phyloP scores from a whole-genome alignment of 2,113 vertebrate species.

The Solea solea region DNA sequence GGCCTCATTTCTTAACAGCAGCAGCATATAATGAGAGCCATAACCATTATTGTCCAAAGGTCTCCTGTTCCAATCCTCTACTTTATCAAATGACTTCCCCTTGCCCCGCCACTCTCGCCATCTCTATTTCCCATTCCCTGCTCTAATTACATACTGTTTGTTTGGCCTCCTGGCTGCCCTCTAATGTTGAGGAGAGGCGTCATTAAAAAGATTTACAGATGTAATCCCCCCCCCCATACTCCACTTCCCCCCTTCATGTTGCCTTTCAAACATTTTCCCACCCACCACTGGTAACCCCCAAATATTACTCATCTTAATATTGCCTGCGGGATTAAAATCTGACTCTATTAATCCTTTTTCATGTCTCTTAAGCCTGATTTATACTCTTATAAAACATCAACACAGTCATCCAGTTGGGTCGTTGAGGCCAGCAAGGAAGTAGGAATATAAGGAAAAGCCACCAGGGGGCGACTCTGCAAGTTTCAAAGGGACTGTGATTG shows the following conservation, averaged over 20 bases:
- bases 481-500: too few species aligned
- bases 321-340: conserved; percentile 65
- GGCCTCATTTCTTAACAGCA: conserved; percentile 62
- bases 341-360: conserved; percentile 58
- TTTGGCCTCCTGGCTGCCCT: conserved; percentile 72
- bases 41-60: conserved; percentile 73
- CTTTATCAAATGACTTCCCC: conserved; percentile 74
- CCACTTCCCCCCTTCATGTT: neutral
- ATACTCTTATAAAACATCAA: too few species aligned
- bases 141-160: conserved; percentile 78
- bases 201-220: conserved; percentile 79
- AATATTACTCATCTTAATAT: conserved; percentile 69
- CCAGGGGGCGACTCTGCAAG: too few species aligned
- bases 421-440: too few species aligned
- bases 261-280: neutral
- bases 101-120: conserved; percentile 47
- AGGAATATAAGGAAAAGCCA: too few species aligned
- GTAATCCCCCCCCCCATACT: conserved; percentile 50
- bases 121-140: conserved; percentile 63
- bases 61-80: conserved; percentile 68
- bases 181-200: conserved; percentile 71
- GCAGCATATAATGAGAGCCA: conserved; percentile 68
- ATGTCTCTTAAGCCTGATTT: too few species aligned
- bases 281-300: conserved; percentile 35
- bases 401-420: too few species aligned